Evolutionary conservation across 2,797 vertebrate genomes (phyloP).

Genomic region (Aselliscus stoliczkanus): DNA sequence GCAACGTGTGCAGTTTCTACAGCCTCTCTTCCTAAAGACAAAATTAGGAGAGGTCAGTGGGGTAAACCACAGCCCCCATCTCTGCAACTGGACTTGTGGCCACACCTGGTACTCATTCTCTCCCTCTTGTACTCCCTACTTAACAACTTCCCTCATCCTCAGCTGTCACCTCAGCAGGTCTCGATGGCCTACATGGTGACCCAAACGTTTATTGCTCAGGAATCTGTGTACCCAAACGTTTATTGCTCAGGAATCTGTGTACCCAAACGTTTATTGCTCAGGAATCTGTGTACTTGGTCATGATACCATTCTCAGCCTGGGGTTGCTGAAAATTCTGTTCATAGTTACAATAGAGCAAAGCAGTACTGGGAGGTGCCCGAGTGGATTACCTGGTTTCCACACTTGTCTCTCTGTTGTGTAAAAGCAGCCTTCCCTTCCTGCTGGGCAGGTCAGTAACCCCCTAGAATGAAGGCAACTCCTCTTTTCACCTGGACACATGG

Average conservation of each 20-base stretch:
- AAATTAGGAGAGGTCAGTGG: neutral
- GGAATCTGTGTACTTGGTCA: neutral
- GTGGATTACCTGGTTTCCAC: neutral
- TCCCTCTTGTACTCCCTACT: neutral
- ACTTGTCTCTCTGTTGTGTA: neutral
- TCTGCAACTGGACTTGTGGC: neutral
- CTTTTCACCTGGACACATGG: neutral
- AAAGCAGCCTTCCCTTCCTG: neutral
- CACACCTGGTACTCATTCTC: neutral
- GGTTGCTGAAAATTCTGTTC: neutral
- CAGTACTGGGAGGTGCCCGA: rapidly evolving
- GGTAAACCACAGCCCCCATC: neutral
- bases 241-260: neutral
- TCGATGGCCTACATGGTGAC: neutral
- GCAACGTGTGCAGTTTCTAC: neutral
- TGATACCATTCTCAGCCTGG: neutral
- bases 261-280: neutral
- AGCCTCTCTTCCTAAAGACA: neutral
- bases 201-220: neutral
- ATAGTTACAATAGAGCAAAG: neutral
- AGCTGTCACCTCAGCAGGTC: neutral
- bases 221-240: neutral
- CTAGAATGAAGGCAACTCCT: neutral
- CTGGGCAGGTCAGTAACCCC: neutral
- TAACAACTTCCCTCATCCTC: neutral